Evolutionary conservation across 2,797 vertebrate genomes (phyloP).

Genomic region (Sebastes alutus): DNA sequence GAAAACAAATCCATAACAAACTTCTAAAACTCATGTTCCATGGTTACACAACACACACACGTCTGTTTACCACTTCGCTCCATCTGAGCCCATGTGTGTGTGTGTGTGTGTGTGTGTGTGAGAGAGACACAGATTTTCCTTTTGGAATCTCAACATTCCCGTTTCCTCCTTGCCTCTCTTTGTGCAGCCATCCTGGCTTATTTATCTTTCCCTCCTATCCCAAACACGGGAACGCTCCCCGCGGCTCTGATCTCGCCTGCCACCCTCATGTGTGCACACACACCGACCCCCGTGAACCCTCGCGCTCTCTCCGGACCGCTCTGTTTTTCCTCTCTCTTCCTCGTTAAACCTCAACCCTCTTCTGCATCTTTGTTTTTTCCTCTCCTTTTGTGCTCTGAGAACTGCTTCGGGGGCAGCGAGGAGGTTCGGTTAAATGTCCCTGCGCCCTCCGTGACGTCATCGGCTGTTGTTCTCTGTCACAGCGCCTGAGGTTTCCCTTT

Average conservation of each 20-base stretch:
- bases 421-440: slow-evolving; percentile 41
- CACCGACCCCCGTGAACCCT: slow-evolving; percentile 51
- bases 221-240: slow-evolving; percentile 63
- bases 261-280: slow-evolving; percentile 48
- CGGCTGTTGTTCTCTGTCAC: slow-evolving; percentile 59
- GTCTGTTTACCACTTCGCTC: slow-evolving; percentile 46
- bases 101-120: neutral
- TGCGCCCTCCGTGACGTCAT: slow-evolving; percentile 61
- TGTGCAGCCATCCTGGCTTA: slow-evolving; percentile 56
- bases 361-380: slow-evolving; percentile 39
- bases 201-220: slow-evolving; percentile 71
- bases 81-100: slow-evolving; percentile 31
- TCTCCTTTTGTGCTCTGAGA: slow-evolving; percentile 12
- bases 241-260: slow-evolving; percentile 49
- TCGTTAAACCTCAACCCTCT: slow-evolving; percentile 46
- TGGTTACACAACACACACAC: slow-evolving; percentile 63
- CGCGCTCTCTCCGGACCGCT: neutral
- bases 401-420: neutral
- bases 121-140: slow-evolving; percentile 45
- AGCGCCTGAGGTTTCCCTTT: slow-evolving; percentile 74
- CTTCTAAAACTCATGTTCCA: slow-evolving; percentile 67
- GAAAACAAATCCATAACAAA: slow-evolving; percentile 76
- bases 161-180: slow-evolving; percentile 58
- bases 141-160: slow-evolving; percentile 66
- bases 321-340: slow-evolving; percentile 24